Percentiles rank a stretch among this genome's conserved stretches.
phyloP scores from a whole-genome alignment of 92 coral and sea anemone genomes.

The Ricordea florida region DNA sequence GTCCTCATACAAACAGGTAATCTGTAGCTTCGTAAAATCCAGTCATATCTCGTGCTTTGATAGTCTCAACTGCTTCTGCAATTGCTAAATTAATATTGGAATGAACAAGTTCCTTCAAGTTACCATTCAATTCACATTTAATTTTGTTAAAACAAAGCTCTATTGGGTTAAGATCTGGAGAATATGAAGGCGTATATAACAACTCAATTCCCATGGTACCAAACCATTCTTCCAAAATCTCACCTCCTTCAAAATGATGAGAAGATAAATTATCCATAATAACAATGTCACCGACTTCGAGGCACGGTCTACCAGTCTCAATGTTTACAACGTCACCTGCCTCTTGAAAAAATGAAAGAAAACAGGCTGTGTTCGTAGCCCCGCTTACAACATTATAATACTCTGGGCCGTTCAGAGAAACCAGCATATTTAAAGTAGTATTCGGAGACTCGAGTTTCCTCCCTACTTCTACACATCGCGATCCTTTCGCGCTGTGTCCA shows the following conservation, averaged over 20 bases:
- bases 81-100: too few relatives aligned
- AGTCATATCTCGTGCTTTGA: too few relatives aligned
- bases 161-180: too few relatives aligned
- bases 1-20: too few relatives aligned
- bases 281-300: constrained; percentile 28
- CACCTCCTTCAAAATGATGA: constrained; percentile 46
- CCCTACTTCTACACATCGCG: constrained; percentile 21
- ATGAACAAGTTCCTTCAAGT: too few relatives aligned
- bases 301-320: constrained; percentile 25
- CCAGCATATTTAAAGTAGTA: constrained; percentile 30
- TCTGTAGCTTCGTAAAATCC: too few relatives aligned
- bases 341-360: constrained; percentile 21
- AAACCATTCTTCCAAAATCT: constrained; percentile 18
- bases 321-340: constrained; percentile 10
- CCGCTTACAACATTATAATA: constrained; percentile 18
- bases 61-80: too few relatives aligned
- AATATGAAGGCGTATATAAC: too few relatives aligned
- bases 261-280: constrained; percentile 35
- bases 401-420: constrained; percentile 33
- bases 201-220: constrained; percentile 13
- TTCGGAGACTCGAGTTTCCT: constrained; percentile 29
- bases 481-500: constrained; percentile 27
- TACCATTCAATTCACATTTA: too few relatives aligned
- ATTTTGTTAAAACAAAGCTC: too few relatives aligned
- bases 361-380: constrained; percentile 15